A percentile compares a stretch with the other conserved stretches of the same genome.
These are phyloP conservation scores for Hesperia comma DNA, from an alignment of 2,888 invertebrate genomes.

Conservation along the genomic window DNA sequence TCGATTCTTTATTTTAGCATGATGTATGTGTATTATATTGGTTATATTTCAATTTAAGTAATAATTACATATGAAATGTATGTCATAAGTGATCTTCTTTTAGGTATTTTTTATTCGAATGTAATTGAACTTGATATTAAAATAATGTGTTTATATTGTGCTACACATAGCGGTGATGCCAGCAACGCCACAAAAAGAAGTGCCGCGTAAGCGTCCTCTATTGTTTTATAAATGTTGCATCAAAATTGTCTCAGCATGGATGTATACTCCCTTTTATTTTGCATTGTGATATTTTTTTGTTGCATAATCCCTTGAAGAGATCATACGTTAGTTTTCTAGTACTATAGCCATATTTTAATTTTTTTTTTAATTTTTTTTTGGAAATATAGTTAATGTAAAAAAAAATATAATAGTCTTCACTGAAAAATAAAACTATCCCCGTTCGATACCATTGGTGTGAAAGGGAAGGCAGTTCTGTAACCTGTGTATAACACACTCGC, in stretches of 20 bases:
- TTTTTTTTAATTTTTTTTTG: too few relatives aligned
- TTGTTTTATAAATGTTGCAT: slow-evolving; percentile 49
- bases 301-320: slow-evolving; percentile 1
- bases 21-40: not conserved
- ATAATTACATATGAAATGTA: too few relatives aligned
- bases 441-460: slow-evolving; percentile 12
- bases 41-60: too few relatives aligned
- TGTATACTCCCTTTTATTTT: slow-evolving; percentile 34
- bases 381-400: not conserved
- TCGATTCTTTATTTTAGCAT: not conserved
- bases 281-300: slow-evolving; percentile 18
- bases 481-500: slow-evolving; percentile 21
- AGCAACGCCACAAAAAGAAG: slow-evolving; percentile 61
- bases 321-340: too few relatives aligned
- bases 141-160: slow-evolving; percentile 20
- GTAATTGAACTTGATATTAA: not conserved
- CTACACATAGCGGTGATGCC: slow-evolving; percentile 64
- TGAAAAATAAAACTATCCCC: not conserved
- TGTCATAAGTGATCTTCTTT: too few relatives aligned
- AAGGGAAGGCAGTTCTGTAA: slow-evolving; percentile 19
- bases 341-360: not conserved
- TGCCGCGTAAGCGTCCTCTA: slow-evolving; percentile 60
- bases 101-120: slow-evolving; percentile 5
- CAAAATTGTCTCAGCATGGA: slow-evolving; percentile 46
- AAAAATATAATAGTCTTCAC: not conserved